Base-by-base conservation (phyloP, 2,113 vertebrate genomes). In the Antigone vipio region DNA sequence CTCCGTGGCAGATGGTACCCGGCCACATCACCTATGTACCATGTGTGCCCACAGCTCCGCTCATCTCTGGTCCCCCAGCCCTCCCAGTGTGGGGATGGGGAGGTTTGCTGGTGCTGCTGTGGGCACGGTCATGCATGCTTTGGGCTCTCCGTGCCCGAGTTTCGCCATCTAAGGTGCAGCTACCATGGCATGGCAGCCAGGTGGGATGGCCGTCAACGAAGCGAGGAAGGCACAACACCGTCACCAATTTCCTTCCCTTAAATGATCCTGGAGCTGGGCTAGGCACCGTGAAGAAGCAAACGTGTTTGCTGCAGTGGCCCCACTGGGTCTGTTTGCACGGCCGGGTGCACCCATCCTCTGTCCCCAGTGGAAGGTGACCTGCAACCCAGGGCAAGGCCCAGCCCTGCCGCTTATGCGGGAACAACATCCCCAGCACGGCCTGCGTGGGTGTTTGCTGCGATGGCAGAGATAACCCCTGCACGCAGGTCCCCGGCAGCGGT, bases 21-120 rank as follows among this genome's bases (percentile, higher is more conserved):
- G 4, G 26, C 19, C 16, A 12, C 24, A 17, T 44, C 32, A 13
- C 22, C 15, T 16, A 0, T 32, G 18, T 78, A 66, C 55, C 22
- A 13, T 11, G 9, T 35, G 26, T 30, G 32, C 55, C 34, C 18
- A 15, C 3, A 4, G 49, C 24, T 84, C 40, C 1, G 4, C 56
- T 64, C 14, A 13, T 18, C 40, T 75, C 47, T 9, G 4, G 5
- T 44, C 9, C 20, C 11, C 8, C 34, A 21, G 17, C n/a, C 30
- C 26, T 66, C 8, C 27, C 24, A 72, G 26, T 0, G 0, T 22
- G 45, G n/a, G 15, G 6, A 42, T 0, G 0, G 30, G 38, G 21
- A 50, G 12, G 2, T 73, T 42, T 53, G n/a, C 23, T 20, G 11
- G 26, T 78, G 66, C 35, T 75, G 60, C 85, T 21, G 34, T 11